Evolutionary conservation across 2,888 invertebrate genomes (phyloP).

Genomic region (Taenaris catops): DNA sequence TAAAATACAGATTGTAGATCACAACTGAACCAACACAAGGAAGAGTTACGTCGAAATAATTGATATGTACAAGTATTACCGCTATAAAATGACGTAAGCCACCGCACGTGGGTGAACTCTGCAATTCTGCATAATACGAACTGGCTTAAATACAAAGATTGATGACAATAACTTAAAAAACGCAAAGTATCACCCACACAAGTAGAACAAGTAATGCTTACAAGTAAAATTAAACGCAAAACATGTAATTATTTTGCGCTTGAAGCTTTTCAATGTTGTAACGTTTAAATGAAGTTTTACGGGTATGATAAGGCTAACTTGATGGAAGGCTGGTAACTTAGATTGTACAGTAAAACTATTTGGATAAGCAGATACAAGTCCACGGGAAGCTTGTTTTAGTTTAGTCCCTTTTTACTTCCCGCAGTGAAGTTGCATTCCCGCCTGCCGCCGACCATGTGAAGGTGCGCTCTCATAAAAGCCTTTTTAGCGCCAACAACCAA

Average conservation of each 20-base stretch:
- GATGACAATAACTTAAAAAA: slow-evolving; percentile 5
- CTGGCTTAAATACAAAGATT: slow-evolving; percentile 2
- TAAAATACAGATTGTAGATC: too few relatives aligned
- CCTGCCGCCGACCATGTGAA: too few relatives aligned
- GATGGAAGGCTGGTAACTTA: slow-evolving; percentile 17
- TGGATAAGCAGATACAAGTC: too few relatives aligned
- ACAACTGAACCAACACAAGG: too few relatives aligned
- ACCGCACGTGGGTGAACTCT: slow-evolving; percentile 23
- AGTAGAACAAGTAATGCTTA: background rate
- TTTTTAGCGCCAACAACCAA: slow-evolving; percentile 30
- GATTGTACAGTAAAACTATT: slow-evolving; percentile 28
- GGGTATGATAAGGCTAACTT: slow-evolving; percentile 14
- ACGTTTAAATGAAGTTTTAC: slow-evolving; percentile 5
- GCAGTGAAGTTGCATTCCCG: slow-evolving; percentile 66
- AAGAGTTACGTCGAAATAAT: slow-evolving; percentile 16
- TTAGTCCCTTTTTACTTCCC: slow-evolving; percentile 63
- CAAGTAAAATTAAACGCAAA: slow-evolving; percentile 1
- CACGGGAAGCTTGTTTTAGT: slow-evolving; percentile 46
- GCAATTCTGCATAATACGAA: slow-evolving; percentile 11
- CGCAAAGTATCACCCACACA: too few relatives aligned
- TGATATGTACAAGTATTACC: slow-evolving; percentile 20
- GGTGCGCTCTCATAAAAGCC: slow-evolving; percentile 28
- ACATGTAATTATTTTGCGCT: background rate
- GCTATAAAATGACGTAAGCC: slow-evolving; percentile 21
- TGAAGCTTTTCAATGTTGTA: too few relatives aligned